Evolutionary conservation across 2,113 vertebrate genomes (phyloP), one percentile per base, ranked within the genome.

Genomic region (Embiotoca jacksoni): DNA sequence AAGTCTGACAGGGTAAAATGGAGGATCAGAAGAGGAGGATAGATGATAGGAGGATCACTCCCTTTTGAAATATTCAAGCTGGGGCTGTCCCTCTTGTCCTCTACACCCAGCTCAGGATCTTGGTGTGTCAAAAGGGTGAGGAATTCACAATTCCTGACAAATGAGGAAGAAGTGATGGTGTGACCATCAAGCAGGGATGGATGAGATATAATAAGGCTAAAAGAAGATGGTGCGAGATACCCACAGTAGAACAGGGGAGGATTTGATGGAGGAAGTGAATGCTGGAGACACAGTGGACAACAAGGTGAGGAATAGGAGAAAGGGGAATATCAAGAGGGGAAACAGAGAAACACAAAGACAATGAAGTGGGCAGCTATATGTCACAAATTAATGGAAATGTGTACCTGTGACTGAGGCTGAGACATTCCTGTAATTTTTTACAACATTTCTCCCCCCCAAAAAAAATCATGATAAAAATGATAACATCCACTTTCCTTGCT

Each of bases 31-130:
- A 70, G 70, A 62, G 67, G 71, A 62, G 58, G 72, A 86, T 33
- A 50, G 69, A 88, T 87, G 82, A 85, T 77, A 80, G 85, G 78
- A 85, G 86, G 86, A 90, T 90, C 74, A 82, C 65, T 64, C 75
- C 82, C 61, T 92, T 67, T 80, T 90, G 78, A 94, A 92, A 92
- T 92, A 91, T 91, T 92, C 61, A 87, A 83, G 66, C 67, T 47
- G 56, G 72, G 74, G 66, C 75, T 50, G 33, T 80, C 82, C 72
- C 72, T 82, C 53, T 14, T 47, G 30, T 72, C 52, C 63, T 70
- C 61, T 63, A 46, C 36, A 44, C 23, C 53, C 55, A 50, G 55
- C 75, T 76, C 59, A 64, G 44, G 59, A 69, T 71, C 47, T 47
- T 39, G 31, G 50, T 35, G 62, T 80, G 85, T 86, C 85, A 84